Base-by-base conservation (phyloP, 2,888 invertebrate species). In the Parapristionchus giblindavisi region DNA sequence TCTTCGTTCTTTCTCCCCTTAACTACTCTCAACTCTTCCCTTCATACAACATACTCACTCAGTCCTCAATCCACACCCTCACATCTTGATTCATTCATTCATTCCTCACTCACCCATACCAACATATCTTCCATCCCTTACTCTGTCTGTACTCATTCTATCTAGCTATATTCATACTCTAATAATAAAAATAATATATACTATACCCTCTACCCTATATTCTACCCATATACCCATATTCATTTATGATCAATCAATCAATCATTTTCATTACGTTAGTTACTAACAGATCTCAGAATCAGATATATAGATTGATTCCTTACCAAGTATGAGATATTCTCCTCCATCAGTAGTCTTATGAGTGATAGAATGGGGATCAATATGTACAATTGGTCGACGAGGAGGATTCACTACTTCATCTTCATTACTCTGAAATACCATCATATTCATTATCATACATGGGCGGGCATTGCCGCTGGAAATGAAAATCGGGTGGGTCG, bases 271-370 rank as follows among this genome's bases (percentile, higher is more conserved):
- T n/a, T n/a, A n/a, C n/a, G n/a, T n/a, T n/a, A n/a, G n/a, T n/a
- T n/a, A 43, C 11, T 43, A 17, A 43, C 43, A 43, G 17, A 8
- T 29, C 27, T 29, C 4, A 56, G 6, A 4, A n/a, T 27, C 4
- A 8, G 32, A 27, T 27, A 63, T 63, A 43, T 1, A 40, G 34
- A 17, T 52, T 8, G 8, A n/a, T 27, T 17, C 52, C 78, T 66
- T 11, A 84, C 84, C 84, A 3, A 84, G 70, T 11, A 84, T 38
- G 36, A 84, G 72, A 60, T 78, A 84, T 71, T 84, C 84, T 32
- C 83, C 83, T 32, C 83, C 83, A 32, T 84, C 83, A 4, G 71
- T 36, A 11, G 82, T 83, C 61, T 81, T 82, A 60, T 80, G 77
- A 6, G 81, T 84, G 24, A 82, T 80, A 14, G 82, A 77, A 24